Base-by-base conservation (phyloP, 2,797 vertebrate species). In the Toxotes lorentzi region DNA sequence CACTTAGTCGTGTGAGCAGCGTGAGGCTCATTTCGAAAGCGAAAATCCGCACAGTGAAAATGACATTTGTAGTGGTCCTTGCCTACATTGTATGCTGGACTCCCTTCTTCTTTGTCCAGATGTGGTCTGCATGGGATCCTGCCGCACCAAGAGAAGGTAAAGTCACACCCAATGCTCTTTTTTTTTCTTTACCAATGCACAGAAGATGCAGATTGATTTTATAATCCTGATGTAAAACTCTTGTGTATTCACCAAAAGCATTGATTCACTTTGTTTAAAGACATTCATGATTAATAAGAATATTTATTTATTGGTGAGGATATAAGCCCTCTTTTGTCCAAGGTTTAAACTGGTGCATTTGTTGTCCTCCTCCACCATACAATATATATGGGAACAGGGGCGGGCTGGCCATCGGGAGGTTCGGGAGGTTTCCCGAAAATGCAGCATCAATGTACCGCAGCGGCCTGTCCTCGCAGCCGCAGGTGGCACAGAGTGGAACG, bases 71-170 rank as follows among this genome's bases (percentile, higher is more conserved):
- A 35, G 96, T 99, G 57, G 98, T 99, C 13, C 47, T 99, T 70
- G 98, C 97, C 30, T 99, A 99, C 87, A 93, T 99, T 40, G 93
- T 98, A 66, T 99, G 98, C 93, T 99, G 98, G 98, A 98, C 98
- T 4, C 98, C 98, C 0, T 99, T 99, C 91, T 99, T 99, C 94
- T 97, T 96, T 38, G 98, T 98, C 88, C 98, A 99, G 95, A 98
- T 99, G 98, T 99, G 98, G 98, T 97, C 97, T 0, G 98, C 96
- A 27, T 99, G 98, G 98, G 98, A 99, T 79, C 94, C 90, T 1
- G 86, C 96, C 0, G 96, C 98, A 7, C 98, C 98, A 2, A 95
- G 95, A 80, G 98, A 99, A 96, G 97, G 98, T 99, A 97, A 85
- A 76, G 13, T 1, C 56, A 27, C 45, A 50, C 1, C 6, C 21